Evolutionary conservation across 2,797 vertebrate species (phyloP), one percentile per base, ranked within the genome.

Genomic region (Manis javanica): DNA sequence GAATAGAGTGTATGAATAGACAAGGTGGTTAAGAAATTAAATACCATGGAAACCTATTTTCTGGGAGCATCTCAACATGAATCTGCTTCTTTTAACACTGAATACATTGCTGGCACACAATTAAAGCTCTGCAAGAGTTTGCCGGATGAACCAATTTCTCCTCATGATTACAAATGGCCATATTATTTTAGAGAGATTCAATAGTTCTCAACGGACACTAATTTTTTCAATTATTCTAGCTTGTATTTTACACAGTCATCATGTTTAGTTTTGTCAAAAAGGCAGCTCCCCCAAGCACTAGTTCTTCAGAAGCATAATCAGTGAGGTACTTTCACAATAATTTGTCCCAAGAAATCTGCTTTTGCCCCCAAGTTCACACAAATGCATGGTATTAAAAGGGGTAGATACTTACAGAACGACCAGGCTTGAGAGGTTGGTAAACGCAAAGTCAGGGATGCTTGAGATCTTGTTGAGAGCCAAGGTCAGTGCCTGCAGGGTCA

Each of bases 381-480:
- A 91, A 86, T 7, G 87, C 0, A 37, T 26, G 16, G 46, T 92
- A 94, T 3, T 59, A 42, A 91, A 71, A 71, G 23, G 8, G 39
- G 7, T 1, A 18, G 61, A 87, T 87, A 99, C 99, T 99, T 98
- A 99, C 99, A 99, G 98, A 72, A 99, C 99, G 68, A 99, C 99
- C 4, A 99, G 99, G 96, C 99, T 99, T 57, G 99, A 99, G 81
- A 99, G 99, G 98, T 99, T 99, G 96, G 99, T 98, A 59, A 99
- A 99, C 31, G 99, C 99, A 57, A 99, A 99, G 98, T 99, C 99
- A 2, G 99, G 99, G 98, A 99, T 99, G 98, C 98, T 98, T 0
- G 98, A 98, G 98, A 99, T 99, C 98, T 99, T 99, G 98, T 99
- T 99, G 63, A 99, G 99, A 0, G 99, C 99, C 98, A 99, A 96